Percentiles rank a stretch among this genome's conserved stretches.
These are phyloP conservation scores for Halcyon malimbica DNA, from an alignment of 2,113 vertebrate species.

Conservation along the genomic window DNA sequence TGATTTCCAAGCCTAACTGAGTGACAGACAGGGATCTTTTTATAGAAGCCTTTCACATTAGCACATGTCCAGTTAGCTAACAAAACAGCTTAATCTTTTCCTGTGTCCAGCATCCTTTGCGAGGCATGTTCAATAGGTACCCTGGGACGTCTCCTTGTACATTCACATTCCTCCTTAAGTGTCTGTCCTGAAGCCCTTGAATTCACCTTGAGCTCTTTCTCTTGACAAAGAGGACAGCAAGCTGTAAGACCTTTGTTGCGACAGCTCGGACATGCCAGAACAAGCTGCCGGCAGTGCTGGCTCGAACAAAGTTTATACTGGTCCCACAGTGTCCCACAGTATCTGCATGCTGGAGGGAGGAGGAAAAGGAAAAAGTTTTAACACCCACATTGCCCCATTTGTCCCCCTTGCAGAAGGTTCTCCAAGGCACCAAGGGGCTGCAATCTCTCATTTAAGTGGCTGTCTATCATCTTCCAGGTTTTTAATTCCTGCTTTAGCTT, in stretches of 20 bases:
- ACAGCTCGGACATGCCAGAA: conserved; percentile 87
- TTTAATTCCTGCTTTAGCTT: neutral
- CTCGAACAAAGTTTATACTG: conserved; percentile 91
- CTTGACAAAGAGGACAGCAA: conserved; percentile 88
- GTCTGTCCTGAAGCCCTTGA: neutral
- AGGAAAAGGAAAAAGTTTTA: conserved; percentile 35
- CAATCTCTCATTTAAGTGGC: neutral
- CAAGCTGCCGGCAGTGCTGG: conserved; percentile 88
- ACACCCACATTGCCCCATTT: neutral
- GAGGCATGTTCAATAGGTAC: conserved; percentile 80
- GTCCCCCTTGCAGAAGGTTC: neutral
- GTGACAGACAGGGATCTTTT: neutral
- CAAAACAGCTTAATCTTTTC: neutral
- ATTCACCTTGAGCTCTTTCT: conserved; percentile 74
- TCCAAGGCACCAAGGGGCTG: neutral
- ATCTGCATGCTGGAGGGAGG: conserved; percentile 85
- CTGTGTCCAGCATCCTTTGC: neutral
- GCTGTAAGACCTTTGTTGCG: conserved; percentile 81
- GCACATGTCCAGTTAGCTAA: neutral
- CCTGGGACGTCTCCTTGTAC: conserved; percentile 82
- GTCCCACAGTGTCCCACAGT: conserved; percentile 90
- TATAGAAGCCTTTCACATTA: neutral
- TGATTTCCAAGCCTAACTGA: neutral
- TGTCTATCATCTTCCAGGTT: neutral
- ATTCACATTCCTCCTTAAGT: conserved; percentile 91